A percentile compares a stretch with the other conserved stretches of the same genome.
Evolutionary conservation across 2,113 vertebrate genomes (phyloP).

Genomic region (Ploceus nigricollis): DNA sequence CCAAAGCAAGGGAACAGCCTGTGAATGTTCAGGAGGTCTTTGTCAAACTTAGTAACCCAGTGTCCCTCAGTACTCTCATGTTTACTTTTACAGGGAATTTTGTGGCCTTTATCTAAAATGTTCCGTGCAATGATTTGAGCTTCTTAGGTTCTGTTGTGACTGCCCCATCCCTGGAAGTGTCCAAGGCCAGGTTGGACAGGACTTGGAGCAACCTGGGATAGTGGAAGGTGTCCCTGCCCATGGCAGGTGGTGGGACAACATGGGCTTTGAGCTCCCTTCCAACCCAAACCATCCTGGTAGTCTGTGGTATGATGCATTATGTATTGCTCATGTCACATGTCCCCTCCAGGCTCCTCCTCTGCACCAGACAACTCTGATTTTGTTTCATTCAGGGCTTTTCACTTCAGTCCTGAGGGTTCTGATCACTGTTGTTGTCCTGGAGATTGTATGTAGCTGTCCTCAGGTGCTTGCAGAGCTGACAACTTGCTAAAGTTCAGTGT

Average conservation of each 20-base stretch:
- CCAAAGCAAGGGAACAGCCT: not conserved
- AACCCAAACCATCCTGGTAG: not conserved
- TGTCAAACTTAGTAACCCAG: not conserved
- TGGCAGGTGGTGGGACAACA: too few species aligned
- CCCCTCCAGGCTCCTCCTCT: not conserved
- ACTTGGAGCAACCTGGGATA: not conserved
- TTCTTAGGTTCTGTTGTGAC: not conserved
- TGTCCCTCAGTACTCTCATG: not conserved
- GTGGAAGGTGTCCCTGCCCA: not conserved
- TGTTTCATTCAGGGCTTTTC: not conserved
- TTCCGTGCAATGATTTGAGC: not conserved
- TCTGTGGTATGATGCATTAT: not conserved
- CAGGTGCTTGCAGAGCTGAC: not conserved
- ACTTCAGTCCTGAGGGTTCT: not conserved
- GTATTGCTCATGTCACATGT: rapidly evolving
- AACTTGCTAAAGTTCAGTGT: not conserved
- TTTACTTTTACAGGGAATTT: not conserved
- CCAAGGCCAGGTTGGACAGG: rapidly evolving
- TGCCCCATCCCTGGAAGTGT: not conserved
- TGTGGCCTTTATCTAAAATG: not conserved
- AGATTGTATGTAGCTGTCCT: not conserved
- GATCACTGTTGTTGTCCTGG: not conserved
- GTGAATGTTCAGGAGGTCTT: not conserved
- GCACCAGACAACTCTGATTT: not conserved
- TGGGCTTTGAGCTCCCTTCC: not conserved